Conservation (phyloP, 2,888 invertebrate genomes). For the Griposia aprilina region DNA sequence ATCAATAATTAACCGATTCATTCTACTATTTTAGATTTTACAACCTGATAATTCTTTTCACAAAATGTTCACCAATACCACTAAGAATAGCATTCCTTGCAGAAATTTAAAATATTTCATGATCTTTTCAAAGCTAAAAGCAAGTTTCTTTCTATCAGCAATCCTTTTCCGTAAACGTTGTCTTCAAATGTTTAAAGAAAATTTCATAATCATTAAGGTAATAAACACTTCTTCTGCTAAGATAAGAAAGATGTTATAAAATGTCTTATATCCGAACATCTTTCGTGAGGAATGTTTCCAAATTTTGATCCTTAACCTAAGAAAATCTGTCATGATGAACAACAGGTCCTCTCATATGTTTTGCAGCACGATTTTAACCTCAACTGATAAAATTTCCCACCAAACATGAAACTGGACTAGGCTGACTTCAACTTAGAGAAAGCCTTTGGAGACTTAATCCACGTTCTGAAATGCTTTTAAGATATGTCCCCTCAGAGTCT, state of each 20-base stretch:
- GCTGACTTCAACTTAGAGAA: neutral
- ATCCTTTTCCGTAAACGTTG: neutral
- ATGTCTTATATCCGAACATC: neutral
- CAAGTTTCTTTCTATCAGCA: neutral
- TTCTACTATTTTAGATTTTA: conserved; percentile 41
- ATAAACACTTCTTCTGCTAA: neutral
- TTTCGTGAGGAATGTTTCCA: too few relatives aligned
- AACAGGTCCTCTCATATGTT: neutral
- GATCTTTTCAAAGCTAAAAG: neutral
- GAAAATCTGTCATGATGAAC: neutral
- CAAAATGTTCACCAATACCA: conserved; percentile 8
- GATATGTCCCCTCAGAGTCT: neutral
- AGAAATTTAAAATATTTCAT: neutral
- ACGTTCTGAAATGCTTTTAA: neutral
- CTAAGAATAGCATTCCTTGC: neutral
- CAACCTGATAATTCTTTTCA: neutral
- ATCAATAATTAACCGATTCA: conserved; percentile 50
- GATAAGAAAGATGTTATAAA: neutral
- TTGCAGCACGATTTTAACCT: neutral
- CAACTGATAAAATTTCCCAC: too few relatives aligned
- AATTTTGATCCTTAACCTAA: too few relatives aligned
- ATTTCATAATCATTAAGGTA: neutral
- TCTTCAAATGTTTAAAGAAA: neutral
- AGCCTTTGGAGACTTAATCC: neutral
- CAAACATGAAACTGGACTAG: neutral